Evolutionary conservation across 2,888 invertebrate genomes (phyloP).

Genomic region (Siphlonurus alternatus): DNA sequence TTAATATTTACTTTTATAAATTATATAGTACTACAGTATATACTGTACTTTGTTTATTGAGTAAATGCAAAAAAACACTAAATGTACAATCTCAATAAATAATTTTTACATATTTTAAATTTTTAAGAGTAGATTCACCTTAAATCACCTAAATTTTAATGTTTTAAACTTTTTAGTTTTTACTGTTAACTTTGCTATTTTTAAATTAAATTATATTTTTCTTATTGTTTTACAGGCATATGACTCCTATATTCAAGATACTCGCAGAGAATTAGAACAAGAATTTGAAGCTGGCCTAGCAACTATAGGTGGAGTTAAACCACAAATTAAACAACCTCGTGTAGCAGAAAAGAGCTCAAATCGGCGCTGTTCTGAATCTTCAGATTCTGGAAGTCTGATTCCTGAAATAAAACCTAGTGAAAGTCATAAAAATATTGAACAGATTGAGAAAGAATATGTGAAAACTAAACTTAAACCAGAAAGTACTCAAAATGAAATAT

Average conservation of each 20-base stretch:
- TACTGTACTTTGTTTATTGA: too few species aligned
- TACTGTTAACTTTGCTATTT: too few species aligned
- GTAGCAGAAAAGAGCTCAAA: conserved; percentile 12
- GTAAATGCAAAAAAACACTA: too few species aligned
- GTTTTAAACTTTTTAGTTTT: too few species aligned
- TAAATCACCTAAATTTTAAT: too few species aligned
- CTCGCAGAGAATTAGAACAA: conserved; percentile 22
- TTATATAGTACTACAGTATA: too few species aligned
- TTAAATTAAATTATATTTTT: background rate
- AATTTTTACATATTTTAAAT: too few species aligned
- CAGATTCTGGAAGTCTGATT: background rate
- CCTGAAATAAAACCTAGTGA: background rate
- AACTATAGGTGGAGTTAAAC: conserved; percentile 20
- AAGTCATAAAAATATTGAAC: background rate
- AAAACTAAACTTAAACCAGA: background rate
- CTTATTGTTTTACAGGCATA: conserved; percentile 17
- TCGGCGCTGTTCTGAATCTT: background rate
- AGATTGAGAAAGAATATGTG: background rate
- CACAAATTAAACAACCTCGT: conserved; percentile 28
- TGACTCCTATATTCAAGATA: conserved; percentile 19
- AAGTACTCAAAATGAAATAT: background rate
- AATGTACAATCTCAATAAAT: too few species aligned
- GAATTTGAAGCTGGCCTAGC: conserved; percentile 21
- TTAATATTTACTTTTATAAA: too few species aligned
- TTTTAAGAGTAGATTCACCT: too few species aligned